A percentile compares a stretch with the other conserved stretches of the same genome.
Evolutionary conservation across 2,888 invertebrate species (phyloP).

Genomic region (Saturnia pavonia): DNA sequence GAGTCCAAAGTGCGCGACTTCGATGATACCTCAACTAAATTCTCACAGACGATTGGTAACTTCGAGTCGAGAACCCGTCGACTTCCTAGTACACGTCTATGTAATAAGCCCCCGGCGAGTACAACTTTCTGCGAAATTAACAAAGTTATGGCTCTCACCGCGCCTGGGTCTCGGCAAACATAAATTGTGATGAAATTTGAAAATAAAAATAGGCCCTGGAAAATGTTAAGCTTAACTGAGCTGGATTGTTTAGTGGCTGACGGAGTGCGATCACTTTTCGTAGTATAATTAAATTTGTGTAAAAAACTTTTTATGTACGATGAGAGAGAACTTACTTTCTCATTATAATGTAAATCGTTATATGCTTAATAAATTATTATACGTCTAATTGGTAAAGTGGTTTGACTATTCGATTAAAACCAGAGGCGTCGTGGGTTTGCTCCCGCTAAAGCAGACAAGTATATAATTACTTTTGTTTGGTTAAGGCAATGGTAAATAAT

Average conservation of each 20-base stretch:
- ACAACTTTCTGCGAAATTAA: conserved; percentile 75
- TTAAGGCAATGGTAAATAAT: too few relatives aligned
- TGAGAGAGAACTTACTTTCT: background rate
- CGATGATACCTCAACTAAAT: conserved; percentile 19
- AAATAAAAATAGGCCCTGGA: conserved; percentile 63
- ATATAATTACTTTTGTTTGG: background rate
- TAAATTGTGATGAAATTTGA: conserved; percentile 74
- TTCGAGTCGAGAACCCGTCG: conserved; percentile 24
- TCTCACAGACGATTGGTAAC: conserved; percentile 34
- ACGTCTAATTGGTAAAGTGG: background rate
- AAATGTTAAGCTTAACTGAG: conserved; percentile 44
- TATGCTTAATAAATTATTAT: background rate
- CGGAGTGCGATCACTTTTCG: conserved; percentile 9
- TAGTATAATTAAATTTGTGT: conserved; percentile 15
- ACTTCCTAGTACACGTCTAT: conserved; percentile 43
- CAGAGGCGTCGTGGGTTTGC: background rate
- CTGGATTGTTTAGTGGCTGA: conserved; percentile 38
- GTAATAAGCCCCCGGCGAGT: conserved; percentile 68
- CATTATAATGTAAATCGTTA: background rate
- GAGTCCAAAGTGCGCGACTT: conserved; percentile 16
- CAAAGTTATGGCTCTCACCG: conserved; percentile 66
- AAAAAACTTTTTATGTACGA: background rate
- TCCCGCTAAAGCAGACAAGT: background rate
- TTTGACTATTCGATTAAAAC: background rate
- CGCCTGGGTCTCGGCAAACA: conserved; percentile 59